A percentile compares a stretch with the other conserved stretches of the same genome.
Conservation (phyloP, 2,797 vertebrate species). For the Sebastes umbrosus region DNA sequence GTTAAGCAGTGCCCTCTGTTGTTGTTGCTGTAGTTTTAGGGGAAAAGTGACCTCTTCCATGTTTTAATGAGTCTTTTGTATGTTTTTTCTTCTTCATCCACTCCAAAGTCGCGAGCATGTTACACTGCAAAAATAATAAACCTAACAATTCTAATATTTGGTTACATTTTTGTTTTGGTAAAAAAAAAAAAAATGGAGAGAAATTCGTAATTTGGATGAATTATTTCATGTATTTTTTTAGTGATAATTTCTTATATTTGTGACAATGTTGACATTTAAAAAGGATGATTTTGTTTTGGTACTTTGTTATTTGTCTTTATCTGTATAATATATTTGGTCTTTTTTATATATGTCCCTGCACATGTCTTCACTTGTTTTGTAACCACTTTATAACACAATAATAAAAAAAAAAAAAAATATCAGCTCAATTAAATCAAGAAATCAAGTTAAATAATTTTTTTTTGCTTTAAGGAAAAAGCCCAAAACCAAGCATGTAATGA, state of each 20-base stretch:
- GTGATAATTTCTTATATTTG: background rate
- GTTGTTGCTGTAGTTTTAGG: background rate
- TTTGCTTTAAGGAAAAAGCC: background rate
- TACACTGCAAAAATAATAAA: background rate
- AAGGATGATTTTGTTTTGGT: background rate
- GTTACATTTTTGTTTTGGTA: background rate
- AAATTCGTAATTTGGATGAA: background rate
- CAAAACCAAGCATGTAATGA: background rate
- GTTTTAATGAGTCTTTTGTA: background rate
- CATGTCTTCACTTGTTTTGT: no score
- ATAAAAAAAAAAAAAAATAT: no score
- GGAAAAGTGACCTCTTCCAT: conserved; percentile 18
- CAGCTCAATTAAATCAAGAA: no score
- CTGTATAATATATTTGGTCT: no score
- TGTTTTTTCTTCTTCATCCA: background rate
- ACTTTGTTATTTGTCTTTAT: no score
- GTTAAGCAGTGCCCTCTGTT: conserved; percentile 11
- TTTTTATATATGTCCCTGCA: no score
- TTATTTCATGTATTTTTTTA: background rate
- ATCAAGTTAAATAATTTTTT: background rate
- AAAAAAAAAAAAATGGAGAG: background rate
- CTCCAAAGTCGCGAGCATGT: conserved; percentile 81
- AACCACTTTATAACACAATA: no score
- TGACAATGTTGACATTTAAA: background rate
- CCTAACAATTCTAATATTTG: rapidly evolving